Base-by-base conservation (phyloP, 2,888 invertebrate genomes). In the Belgica antarctica region DNA sequence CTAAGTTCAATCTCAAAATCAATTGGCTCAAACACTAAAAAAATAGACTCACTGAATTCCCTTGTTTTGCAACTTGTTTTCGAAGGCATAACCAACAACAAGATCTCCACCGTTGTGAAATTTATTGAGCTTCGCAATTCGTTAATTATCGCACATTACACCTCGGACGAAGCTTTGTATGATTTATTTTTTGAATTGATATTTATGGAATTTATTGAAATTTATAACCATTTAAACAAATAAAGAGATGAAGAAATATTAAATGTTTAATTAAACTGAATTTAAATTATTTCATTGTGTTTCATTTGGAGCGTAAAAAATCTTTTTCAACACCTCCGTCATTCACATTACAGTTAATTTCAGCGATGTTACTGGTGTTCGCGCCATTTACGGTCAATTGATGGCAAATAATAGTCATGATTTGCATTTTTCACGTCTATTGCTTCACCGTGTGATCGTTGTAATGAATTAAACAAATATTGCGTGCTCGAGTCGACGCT, bases 391-490 rank as follows among this genome's bases (percentile, higher is more conserved):
- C 19, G 34, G 34, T 34, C 7, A 17, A 1, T 2, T 36, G 8
- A 47, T 5, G n/a, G 17, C 15, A 5, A 15, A 34, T 34, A 36
- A 62, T 62, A 34, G 62, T 10, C 22, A 22, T 34, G 62, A 62
- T 62, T 62, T 62, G 62, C 62, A 62, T 62, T 19, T 62, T 62
- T 62, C 7, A 34, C 10, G 10, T 34, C 7, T 34, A 34, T 34
- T 34, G 7, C 10, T 34, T 19, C 17, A 17, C 25, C n/a, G 25
- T n/a, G 10, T 63, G 41, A 25, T 10, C n/a, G 15, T 63, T 41
- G 34, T 34, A 63, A 63, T 63, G 41, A 63, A 63, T 63, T 63
- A 63, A 63, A 63, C 63, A 63, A 63, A 63, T 63, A 63, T 63
- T 63, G 4, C 31, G n/a, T 31, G 31, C 31, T 31, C 31, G 31